phyloP scores from a whole-genome alignment of 2,797 vertebrate species.

The Xenopus petersii region DNA sequence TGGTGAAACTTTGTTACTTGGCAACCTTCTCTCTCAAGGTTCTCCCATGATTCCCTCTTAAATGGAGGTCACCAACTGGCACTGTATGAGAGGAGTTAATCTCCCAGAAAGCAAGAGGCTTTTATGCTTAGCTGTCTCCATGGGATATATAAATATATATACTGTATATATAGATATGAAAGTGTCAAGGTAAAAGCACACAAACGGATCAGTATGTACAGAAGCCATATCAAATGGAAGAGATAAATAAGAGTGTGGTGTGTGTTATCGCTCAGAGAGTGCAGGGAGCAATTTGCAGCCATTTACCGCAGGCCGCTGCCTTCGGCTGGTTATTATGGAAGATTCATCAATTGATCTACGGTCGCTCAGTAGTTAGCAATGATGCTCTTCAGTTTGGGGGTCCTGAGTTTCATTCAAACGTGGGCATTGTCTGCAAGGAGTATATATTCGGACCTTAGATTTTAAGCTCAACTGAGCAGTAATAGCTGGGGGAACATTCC shows the following conservation, averaged over 20 bases:
- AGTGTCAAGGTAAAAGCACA: background rate
- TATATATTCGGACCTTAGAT: too few species aligned
- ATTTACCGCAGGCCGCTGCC: too few species aligned
- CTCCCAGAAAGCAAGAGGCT: background rate
- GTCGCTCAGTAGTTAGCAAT: too few species aligned
- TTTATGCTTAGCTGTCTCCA: background rate
- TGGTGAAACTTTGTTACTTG: constrained; percentile 33
- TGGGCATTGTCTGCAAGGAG: too few species aligned
- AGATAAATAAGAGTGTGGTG: background rate
- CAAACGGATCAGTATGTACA: background rate
- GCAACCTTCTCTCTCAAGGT: constrained; percentile 31
- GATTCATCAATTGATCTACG: too few species aligned
- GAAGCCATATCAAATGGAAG: background rate
- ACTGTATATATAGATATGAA: background rate
- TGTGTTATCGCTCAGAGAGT: background rate
- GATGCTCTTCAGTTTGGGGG: too few species aligned
- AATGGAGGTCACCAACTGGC: background rate
- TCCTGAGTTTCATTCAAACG: too few species aligned
- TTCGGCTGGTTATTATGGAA: too few species aligned
- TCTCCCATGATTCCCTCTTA: background rate
- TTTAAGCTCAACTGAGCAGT: too few species aligned
- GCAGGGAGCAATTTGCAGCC: too few species aligned
- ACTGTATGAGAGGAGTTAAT: background rate
- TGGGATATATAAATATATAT: background rate
- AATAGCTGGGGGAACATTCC: too few species aligned